Evolutionary conservation across 30 jellyfish, hydroid and myxozoan genomes (phyloP).

Genomic region (Aurelia coerulea): DNA sequence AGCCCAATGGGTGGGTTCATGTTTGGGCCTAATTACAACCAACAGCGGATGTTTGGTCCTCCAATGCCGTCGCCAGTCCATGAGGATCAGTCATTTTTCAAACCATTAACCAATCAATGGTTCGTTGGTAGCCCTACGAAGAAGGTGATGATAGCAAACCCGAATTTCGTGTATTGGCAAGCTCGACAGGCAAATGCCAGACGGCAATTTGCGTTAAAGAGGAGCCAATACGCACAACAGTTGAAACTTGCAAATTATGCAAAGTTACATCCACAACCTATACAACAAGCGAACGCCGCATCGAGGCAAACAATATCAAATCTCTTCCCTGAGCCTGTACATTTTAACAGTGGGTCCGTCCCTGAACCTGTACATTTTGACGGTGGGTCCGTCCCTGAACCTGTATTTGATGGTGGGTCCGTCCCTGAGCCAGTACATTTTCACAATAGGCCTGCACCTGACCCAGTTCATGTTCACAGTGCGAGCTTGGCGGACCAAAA

Average conservation of each 20-base stretch:
- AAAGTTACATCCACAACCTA: neutral
- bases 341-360: too few relatives aligned
- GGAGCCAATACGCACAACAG: neutral
- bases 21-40: too few relatives aligned
- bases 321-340: neutral
- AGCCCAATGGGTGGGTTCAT: too few relatives aligned
- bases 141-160: conserved; percentile 2
- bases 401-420: too few relatives aligned
- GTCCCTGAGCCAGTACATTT: too few relatives aligned
- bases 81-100: conserved; percentile 17
- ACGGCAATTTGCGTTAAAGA: neutral
- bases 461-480: neutral
- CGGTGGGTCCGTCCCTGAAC: too few relatives aligned
- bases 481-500: conserved; percentile 9
- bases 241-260: neutral
- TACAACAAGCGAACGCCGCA: neutral
- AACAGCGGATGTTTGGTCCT: neutral
- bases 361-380: too few relatives aligned
- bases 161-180: neutral
- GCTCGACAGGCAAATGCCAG: neutral
- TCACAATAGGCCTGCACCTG: too few relatives aligned
- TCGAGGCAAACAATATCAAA: conserved; percentile 26
- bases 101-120: conserved; percentile 8
- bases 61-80: conserved; percentile 14
- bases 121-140: conserved; percentile 24